Percentiles rank a stretch among this genome's conserved stretches.
phyloP scores from a whole-genome alignment of 2,797 vertebrate genomes.

The Enteromius treurensis region DNA sequence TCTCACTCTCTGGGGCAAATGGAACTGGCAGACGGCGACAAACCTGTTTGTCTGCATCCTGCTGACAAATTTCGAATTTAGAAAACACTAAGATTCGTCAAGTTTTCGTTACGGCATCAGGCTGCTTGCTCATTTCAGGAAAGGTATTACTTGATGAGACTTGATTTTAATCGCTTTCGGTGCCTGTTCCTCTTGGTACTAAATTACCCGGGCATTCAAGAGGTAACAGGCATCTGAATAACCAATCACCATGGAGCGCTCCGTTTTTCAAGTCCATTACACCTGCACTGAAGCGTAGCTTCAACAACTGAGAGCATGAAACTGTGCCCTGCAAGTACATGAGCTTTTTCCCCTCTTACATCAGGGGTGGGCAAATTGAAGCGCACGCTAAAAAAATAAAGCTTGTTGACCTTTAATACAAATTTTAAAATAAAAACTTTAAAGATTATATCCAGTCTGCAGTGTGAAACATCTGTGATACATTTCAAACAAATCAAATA shows the following conservation, averaged over 20 bases:
- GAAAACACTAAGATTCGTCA: background rate
- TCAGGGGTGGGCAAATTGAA: background rate
- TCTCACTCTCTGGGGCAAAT: conserved; percentile 15
- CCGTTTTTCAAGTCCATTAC: conserved; percentile 30
- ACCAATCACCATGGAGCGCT: conserved; percentile 1
- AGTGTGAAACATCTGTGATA: background rate
- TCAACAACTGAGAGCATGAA: background rate
- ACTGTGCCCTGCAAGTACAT: background rate
- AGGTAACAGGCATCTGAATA: background rate
- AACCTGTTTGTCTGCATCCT: background rate
- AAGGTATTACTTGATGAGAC: background rate
- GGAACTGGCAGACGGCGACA: background rate
- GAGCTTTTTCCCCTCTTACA: background rate
- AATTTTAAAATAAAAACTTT: too few species aligned
- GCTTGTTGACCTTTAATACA: conserved; percentile 15
- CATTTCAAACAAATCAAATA: background rate
- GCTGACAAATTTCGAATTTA: background rate
- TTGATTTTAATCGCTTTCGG: background rate
- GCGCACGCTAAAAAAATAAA: background rate
- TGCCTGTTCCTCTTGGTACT: background rate
- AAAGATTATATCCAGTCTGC: background rate
- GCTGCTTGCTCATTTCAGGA: conserved; percentile 8
- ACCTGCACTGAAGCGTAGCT: background rate
- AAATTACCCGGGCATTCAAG: conserved; percentile 14
- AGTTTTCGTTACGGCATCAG: background rate